Base-by-base conservation (phyloP, 1,140 invertebrate genomes). In the Drosophila bipectinata region DNA sequence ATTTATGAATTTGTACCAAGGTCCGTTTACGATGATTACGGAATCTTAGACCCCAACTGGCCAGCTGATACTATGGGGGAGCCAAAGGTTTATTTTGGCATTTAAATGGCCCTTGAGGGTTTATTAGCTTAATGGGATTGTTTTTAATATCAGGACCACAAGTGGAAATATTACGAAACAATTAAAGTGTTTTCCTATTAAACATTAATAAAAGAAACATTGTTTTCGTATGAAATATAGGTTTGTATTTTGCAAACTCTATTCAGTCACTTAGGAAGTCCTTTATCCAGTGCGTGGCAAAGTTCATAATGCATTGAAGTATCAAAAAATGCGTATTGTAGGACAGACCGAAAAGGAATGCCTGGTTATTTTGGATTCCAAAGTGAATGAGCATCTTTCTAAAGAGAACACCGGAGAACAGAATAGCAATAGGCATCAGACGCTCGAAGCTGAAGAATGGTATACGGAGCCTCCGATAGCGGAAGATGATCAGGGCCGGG, bases 1-100 rank as follows among this genome's bases (percentile, higher is more conserved):
- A 24, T 69, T 69, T 69, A 69, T 69, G 41, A 30, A 69, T 69
- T 69, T 69, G 67, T 69, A 69, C 67, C 39, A 69, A 49, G 26
- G n/a, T 45, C 15, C n/a, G 37, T 56, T 39, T 32, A 55, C 21
- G 9, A 30, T 28, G 53, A 63, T 51, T 34, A 28, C 1, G 21
- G 2, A n/a, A 15, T 48, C 9, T 9, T 9, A 32, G 45, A 66
- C 63, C 66, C 64, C 49, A 34, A 37, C 54, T 26, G 24, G 12
- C 34, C 15, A 6, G 6, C n/a, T 28, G 10, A 52, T 45, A 68
- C 49, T 26, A 15, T 5, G 24, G 14, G 0, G 26, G 5, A 6
- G 14, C 21, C 1, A 54, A 68, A 47, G 48, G 37, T 55, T 10
- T 47, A 55, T 47, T 67, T 55, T 47, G 5, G 48, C 15, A 68